Percentiles rank a stretch among this genome's conserved stretches.
phyloP scores from a whole-genome alignment of 2,888 invertebrate species.

The Dynastes tityus region DNA sequence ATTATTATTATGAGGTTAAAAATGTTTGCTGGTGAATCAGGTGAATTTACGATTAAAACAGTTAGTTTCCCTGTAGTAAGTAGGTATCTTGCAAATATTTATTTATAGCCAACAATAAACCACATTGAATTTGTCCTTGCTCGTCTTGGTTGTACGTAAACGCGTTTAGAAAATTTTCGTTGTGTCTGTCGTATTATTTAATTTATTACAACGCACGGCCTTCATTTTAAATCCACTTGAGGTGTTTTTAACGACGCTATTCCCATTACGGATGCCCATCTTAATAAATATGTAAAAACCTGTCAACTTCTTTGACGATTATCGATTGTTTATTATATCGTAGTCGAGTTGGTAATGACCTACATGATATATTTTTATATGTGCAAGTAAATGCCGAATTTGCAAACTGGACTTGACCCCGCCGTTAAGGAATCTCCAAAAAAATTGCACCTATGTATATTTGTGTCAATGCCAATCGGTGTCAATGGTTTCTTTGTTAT shows the following conservation, averaged over 20 bases:
- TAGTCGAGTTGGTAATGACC: slow-evolving; percentile 13
- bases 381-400: no score
- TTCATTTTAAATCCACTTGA: neutral
- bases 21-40: no score
- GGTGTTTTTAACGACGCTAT: neutral
- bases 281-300: slow-evolving; percentile 7
- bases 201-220: neutral
- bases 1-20: no score
- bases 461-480: slow-evolving; percentile 10
- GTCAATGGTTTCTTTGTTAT: neutral
- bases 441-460: neutral
- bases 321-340: neutral
- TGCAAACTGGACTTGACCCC: no score
- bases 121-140: neutral
- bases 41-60: no score
- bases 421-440: neutral
- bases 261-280: neutral
- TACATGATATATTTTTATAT: neutral
- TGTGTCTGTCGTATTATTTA: neutral
- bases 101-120: neutral
- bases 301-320: neutral
- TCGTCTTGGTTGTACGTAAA: neutral
- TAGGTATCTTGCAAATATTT: no score
- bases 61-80: no score
- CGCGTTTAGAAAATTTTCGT: neutral